A percentile compares a stretch with the other conserved stretches of the same genome.
Evolutionary conservation across 2,888 invertebrate genomes (phyloP).

Genomic region (Chrysopilus asiliformis): DNA sequence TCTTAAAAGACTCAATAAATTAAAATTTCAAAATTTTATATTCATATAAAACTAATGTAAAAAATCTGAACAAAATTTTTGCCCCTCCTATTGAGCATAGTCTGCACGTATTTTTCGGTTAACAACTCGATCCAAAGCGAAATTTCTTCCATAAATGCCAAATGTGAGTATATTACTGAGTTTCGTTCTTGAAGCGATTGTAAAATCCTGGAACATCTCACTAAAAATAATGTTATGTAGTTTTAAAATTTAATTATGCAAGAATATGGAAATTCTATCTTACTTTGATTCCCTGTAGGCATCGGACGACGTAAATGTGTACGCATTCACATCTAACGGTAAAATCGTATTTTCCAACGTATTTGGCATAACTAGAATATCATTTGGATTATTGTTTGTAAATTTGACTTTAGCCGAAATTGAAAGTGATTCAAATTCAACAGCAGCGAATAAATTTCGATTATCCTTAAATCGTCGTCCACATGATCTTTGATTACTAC

Average conservation of each 20-base stretch:
- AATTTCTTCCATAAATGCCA: slow-evolving; percentile 40
- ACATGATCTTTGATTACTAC: slow-evolving; percentile 24
- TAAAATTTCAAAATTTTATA: too few species aligned
- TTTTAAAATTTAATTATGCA: background rate
- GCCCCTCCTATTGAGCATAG: too few species aligned
- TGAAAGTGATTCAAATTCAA: slow-evolving; percentile 11
- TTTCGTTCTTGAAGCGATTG: slow-evolving; percentile 12
- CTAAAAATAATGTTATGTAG: background rate
- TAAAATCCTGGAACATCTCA: slow-evolving; percentile 2
- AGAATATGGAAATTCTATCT: background rate
- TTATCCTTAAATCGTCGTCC: slow-evolving; percentile 15
- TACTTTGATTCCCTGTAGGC: slow-evolving; percentile 6
- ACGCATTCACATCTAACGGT: slow-evolving; percentile 36
- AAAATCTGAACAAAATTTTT: too few species aligned
- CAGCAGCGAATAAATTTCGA: slow-evolving; percentile 1
- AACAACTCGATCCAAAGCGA: slow-evolving; percentile 29
- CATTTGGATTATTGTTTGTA: slow-evolving; percentile 1
- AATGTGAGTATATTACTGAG: slow-evolving; percentile 35
- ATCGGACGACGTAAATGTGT: slow-evolving; percentile 21
- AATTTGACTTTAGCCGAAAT: slow-evolving; percentile 9
- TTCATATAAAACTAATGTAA: too few species aligned
- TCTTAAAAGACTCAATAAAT: too few species aligned
- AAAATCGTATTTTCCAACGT: slow-evolving; percentile 38
- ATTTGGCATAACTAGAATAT: slow-evolving; percentile 28
- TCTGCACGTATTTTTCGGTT: too few species aligned